A percentile compares a stretch with the other conserved stretches of the same genome.
Evolutionary conservation across 2,113 vertebrate species (phyloP).

Genomic region (Chaetops frenatus): DNA sequence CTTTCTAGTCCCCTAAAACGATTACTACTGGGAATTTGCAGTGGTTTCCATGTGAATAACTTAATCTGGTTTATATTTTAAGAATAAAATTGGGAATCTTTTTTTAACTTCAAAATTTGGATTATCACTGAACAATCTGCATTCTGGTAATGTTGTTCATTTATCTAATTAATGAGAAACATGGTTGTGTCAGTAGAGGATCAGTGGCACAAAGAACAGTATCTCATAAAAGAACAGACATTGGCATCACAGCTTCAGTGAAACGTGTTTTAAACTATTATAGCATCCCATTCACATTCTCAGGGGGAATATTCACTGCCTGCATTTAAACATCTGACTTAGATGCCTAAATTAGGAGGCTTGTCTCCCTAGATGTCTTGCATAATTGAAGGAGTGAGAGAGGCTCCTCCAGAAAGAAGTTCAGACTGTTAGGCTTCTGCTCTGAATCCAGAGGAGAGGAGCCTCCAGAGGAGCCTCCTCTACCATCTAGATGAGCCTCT

Average conservation of each 20-base stretch:
- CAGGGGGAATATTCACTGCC: neutral
- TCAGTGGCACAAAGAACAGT: neutral
- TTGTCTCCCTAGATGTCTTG: conserved; percentile 26
- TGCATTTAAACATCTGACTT: neutral
- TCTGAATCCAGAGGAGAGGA: neutral
- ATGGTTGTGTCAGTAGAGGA: neutral
- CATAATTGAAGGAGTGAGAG: conserved; percentile 28
- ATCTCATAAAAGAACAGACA: neutral
- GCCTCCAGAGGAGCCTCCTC: too few relatives aligned
- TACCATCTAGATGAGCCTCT: conserved; percentile 36
- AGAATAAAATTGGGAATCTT: neutral
- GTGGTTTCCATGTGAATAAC: conserved; percentile 33
- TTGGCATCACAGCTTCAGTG: neutral
- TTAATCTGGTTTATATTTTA: conserved; percentile 22
- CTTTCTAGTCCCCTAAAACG: neutral
- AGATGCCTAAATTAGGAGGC: conserved; percentile 28
- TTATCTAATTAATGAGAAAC: conserved; percentile 39
- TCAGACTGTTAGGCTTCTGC: conserved; percentile 36
- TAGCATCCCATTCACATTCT: conserved; percentile 15
- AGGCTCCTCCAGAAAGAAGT: conserved; percentile 41
- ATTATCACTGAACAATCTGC: neutral
- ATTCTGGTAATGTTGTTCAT: neutral
- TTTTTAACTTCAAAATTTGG: conserved; percentile 28
- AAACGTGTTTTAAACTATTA: conserved; percentile 17
- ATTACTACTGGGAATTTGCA: neutral